Evolutionary conservation across 2,888 invertebrate genomes (phyloP).

Genomic region (Melanotus villosus): DNA sequence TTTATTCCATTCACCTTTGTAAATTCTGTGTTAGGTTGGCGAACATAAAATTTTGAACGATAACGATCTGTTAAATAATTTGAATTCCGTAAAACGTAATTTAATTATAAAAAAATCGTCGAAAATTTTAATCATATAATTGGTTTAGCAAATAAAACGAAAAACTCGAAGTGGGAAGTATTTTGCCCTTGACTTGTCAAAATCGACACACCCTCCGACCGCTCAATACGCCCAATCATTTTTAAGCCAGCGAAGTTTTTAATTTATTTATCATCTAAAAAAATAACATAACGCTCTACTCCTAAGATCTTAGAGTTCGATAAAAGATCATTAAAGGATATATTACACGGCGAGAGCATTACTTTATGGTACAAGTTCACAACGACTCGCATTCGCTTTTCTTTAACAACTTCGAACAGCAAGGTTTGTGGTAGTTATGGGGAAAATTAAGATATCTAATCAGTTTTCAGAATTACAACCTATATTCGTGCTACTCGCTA

Average conservation of each 20-base stretch:
- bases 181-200: constrained; percentile 50
- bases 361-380: constrained; percentile 57
- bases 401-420: constrained; percentile 39
- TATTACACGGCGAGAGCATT: constrained; percentile 66
- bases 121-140: neutral
- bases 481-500: constrained; percentile 9
- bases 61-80: neutral
- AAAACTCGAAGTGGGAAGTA: constrained; percentile 26
- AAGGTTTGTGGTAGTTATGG: constrained; percentile 32
- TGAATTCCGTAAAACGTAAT: neutral
- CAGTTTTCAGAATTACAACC: constrained; percentile 40
- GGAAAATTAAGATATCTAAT: constrained; percentile 50
- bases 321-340: constrained; percentile 68
- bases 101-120: neutral
- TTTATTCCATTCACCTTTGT: neutral
- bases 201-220: constrained; percentile 58
- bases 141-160: constrained; percentile 15
- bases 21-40: too few relatives aligned
- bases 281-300: constrained; percentile 61
- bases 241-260: constrained; percentile 56
- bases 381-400: constrained; percentile 35
- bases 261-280: constrained; percentile 64
- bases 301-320: constrained; percentile 64
- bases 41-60: neutral
- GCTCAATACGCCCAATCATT: constrained; percentile 56